Evolutionary conservation across 2,113 vertebrate genomes (phyloP).

Genomic region (Isurus oxyrinchus): DNA sequence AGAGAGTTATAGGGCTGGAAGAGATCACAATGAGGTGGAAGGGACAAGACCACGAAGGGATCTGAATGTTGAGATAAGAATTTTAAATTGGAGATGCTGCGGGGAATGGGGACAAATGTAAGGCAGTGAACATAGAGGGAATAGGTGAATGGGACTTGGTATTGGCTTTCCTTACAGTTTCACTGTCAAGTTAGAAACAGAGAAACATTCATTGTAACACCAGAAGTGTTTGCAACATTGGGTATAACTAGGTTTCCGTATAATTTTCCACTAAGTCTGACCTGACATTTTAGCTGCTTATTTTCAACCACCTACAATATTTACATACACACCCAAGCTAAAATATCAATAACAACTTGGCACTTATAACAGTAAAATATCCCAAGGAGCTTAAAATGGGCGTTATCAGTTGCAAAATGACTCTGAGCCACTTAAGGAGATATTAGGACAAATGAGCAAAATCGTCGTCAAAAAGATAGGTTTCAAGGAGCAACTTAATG

Average conservation of each 20-base stretch:
- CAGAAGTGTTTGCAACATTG: not conserved
- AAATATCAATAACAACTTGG: not conserved
- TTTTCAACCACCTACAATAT: not conserved
- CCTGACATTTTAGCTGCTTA: not conserved
- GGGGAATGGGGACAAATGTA: not conserved
- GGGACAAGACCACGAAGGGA: not conserved
- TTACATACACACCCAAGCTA: not conserved
- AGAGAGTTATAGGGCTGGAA: not conserved
- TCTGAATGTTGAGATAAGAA: not conserved
- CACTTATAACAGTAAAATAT: too few relatives aligned
- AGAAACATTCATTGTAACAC: not conserved
- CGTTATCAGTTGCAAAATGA: too few relatives aligned
- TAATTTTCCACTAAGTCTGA: slow-evolving; percentile 1
- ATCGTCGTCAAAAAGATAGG: too few relatives aligned
- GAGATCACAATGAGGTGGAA: not conserved
- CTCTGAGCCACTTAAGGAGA: too few relatives aligned
- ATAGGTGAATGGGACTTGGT: not conserved
- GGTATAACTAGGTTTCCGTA: not conserved
- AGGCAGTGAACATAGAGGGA: not conserved
- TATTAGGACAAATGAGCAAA: too few relatives aligned
- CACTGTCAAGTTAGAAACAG: not conserved
- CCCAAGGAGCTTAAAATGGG: too few relatives aligned
- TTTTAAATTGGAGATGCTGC: not conserved
- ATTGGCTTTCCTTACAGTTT: not conserved
- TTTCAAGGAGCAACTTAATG: too few relatives aligned